Evolutionary conservation across 1,140 invertebrate species (phyloP), one percentile per base, ranked within the genome.

Genomic region (Eueides isabella): DNA sequence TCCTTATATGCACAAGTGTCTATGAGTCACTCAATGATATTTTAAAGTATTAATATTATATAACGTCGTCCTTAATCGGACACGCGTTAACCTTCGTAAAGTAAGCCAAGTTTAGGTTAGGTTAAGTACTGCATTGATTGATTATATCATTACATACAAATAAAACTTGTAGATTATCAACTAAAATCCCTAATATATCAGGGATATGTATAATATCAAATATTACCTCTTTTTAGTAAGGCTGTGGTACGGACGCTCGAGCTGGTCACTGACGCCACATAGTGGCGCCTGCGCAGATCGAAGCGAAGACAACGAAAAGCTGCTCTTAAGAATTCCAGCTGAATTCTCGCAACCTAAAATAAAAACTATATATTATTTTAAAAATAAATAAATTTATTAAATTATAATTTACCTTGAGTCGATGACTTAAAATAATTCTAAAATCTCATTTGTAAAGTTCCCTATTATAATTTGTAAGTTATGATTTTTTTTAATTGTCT

Each of bases 231-330:
- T 94, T 79, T 94, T 94, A 67, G 92, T 94, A 65, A 94, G 92
- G 80, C 93, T 94, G 79, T 94, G 92, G 77, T 94, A 94, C 0
- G 92, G 92, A 74, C 93, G 82, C 85, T 94, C 93, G 30, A 90
- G 86, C 78, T 90, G 89, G 0, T 89, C 87, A 28, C 80, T 83
- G 61, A 77, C 82, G 55, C 86, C 88, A 55, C 81, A 87, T 38
- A 81, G 79, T 38, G 85, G 87, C 78, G 93, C 89, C 28, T 89
- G 91, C 77, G 80, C 86, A 75, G 80, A 87, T 69, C 92, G 88
- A 73, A 95, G 83, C 35, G 94, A 95, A 72, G 94, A 94, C 81
- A 95, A 81, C 41, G 94, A 94, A 84, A 94, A 95, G 85, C 94
- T 94, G 80, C 91, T 93, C 82, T 95, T 95, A 91, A 95, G 55